Evolutionary conservation across 2,797 vertebrate species (phyloP), one percentile per base, ranked within the genome.

Genomic region (Bradypus variegatus): DNA sequence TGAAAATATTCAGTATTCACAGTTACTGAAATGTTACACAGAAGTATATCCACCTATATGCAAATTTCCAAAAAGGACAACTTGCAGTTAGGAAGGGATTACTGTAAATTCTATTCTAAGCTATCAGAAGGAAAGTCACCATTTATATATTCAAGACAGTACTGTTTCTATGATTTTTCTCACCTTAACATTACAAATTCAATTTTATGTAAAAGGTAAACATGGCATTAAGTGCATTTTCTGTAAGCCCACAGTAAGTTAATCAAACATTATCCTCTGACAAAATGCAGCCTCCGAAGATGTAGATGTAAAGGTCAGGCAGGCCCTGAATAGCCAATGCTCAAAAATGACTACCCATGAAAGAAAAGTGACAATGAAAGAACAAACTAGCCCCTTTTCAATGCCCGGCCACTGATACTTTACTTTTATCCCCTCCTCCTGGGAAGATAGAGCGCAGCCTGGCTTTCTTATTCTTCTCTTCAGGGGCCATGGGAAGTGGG

Each of bases 381-480:
- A 92, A 91, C 75, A 70, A 88, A 25, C 41, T 23, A 92, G 88
- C 92, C 94, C 96, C 45, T 95, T 75, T 1, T 2, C 93, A 84
- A 83, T 89, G 86, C 92, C 94, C 89, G 33, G 73, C 91, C 92
- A 95, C 92, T 95, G 96, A 98, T 98, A 98, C 98, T 97, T 99
- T 97, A 99, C 99, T 99, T 98, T 99, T 99, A 97, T 99, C 99
- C 97, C 99, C 99, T 97, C 98, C 98, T 96, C 99, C 99, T 18
- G 99, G 99, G 96, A 99, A 99, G 98, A 99, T 99, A 97, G 99
- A 99, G 96, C 99, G 98, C 90, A 99, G 99, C 95, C 99, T 98
- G 96, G 98, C 99, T 96, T 99, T 99, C 98, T 99, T 99, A 98
- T 99, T 99, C 97, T 99, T 99, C 98, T 99, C 99, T 97, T 99